These are phyloP conservation scores for Cyanistes caeruleus DNA, from an alignment of 2,113 vertebrate species.

Conservation along the genomic window DNA sequence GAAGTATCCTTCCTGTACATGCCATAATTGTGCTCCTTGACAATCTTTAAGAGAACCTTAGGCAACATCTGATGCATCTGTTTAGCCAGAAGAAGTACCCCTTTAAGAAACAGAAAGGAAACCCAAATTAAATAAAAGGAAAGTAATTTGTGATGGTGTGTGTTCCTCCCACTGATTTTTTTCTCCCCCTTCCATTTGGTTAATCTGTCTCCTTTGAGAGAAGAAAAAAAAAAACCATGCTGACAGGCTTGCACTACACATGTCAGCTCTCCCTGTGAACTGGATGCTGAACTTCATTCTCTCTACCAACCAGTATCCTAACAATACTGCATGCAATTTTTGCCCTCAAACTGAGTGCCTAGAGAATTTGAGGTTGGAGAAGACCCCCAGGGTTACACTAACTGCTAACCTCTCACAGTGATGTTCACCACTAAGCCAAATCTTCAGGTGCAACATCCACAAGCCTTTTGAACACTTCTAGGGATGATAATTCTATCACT, in stretches of 20 bases:
- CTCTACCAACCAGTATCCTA: not conserved
- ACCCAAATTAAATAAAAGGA: not conserved
- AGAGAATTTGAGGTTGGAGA: not conserved
- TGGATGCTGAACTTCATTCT: not conserved
- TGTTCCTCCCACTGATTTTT: not conserved
- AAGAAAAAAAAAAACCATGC: not conserved
- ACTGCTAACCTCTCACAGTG: not conserved
- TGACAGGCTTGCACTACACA: not conserved
- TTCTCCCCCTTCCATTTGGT: not conserved
- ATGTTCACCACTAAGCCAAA: not conserved
- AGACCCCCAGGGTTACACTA: not conserved
- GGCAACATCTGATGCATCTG: not conserved
- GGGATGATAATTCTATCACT: not conserved
- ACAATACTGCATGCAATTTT: not conserved
- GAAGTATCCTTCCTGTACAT: not conserved
- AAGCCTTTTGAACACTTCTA: not conserved
- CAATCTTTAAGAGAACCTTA: not conserved
- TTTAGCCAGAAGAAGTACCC: slow-evolving; percentile 2
- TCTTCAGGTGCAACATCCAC: not conserved
- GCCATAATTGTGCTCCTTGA: not conserved
- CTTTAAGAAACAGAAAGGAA: not conserved
- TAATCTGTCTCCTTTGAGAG: not conserved
- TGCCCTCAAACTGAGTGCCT: not conserved
- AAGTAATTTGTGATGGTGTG: not conserved
- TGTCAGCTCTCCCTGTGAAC: not conserved